phyloP scores from a whole-genome alignment of 2,113 vertebrate genomes.

The Phalacrocorax pelagicus region DNA sequence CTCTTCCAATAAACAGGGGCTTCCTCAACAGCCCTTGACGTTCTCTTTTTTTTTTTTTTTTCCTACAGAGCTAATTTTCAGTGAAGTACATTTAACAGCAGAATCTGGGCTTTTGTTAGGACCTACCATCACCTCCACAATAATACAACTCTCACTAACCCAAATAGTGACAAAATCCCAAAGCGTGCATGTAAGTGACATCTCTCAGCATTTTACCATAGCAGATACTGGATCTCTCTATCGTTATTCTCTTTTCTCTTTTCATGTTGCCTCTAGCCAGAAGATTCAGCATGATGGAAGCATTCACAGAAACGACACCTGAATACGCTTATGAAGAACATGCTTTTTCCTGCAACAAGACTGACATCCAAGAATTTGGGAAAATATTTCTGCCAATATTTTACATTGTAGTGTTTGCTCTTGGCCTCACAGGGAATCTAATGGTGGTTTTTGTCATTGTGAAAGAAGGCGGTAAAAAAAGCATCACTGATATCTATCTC shows the following conservation, averaged over 20 bases:
- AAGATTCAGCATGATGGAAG: conserved; percentile 55
- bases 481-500: conserved; percentile 89
- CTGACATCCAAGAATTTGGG: conserved; percentile 58
- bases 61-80: not conserved
- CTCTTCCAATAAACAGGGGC: not conserved
- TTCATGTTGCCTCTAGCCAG: not conserved
- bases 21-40: not conserved
- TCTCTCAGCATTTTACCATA: not conserved
- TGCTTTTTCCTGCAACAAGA: conserved; percentile 36
- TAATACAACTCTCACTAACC: not conserved
- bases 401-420: conserved; percentile 77
- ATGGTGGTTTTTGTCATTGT: conserved; percentile 83
- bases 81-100: not conserved
- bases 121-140: not conserved
- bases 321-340: conserved; percentile 41
- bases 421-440: conserved; percentile 84
- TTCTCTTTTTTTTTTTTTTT: not conserved
- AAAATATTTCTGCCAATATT: conserved; percentile 58
- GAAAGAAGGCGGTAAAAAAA: conserved; percentile 73
- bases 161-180: not conserved
- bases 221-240: not conserved
- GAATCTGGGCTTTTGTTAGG: not conserved
- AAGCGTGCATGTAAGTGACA: accelerated
- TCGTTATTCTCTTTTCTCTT: not conserved
- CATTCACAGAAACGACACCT: not conserved